Conservation (phyloP, 2,797 vertebrate genomes). For the Sebastes hubbsi region DNA sequence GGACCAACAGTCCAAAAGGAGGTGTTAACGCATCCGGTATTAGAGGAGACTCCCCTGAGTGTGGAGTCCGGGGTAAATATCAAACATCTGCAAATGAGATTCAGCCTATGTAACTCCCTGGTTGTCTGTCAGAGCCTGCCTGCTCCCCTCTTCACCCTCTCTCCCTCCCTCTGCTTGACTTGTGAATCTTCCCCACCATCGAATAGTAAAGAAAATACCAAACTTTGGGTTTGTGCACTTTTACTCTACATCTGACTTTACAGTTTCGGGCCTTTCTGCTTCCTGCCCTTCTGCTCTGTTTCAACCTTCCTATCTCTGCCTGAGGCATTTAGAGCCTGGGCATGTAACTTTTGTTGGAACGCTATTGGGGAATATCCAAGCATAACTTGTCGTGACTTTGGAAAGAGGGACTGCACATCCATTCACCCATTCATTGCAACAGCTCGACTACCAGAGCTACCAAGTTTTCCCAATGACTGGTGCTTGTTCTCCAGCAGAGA, state of each 20-base stretch:
- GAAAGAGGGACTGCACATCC: background rate
- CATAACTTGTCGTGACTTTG: background rate
- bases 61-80: constrained; percentile 25
- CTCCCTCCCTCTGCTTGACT: constrained; percentile 22
- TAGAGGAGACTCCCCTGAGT: background rate
- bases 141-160: background rate
- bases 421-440: background rate
- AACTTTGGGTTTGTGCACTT: background rate
- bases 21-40: constrained; percentile 10
- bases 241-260: background rate
- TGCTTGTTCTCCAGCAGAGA: constrained; percentile 2
- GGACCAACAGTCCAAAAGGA: constrained; percentile 7
- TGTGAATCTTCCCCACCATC: constrained; percentile 8
- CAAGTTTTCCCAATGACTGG: background rate
- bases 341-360: background rate
- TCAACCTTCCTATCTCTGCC: background rate
- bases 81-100: constrained; percentile 52
- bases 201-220: constrained; percentile 14
- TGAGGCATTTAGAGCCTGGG: background rate
- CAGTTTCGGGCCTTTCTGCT: background rate
- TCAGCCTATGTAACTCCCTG: constrained; percentile 21
- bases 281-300: background rate
- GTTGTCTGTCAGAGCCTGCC: constrained; percentile 22
- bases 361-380: background rate
- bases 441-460: background rate